These are phyloP conservation scores for Corvus cornix DNA, from an alignment of 2,113 vertebrate genomes.

Conservation along the genomic window DNA sequence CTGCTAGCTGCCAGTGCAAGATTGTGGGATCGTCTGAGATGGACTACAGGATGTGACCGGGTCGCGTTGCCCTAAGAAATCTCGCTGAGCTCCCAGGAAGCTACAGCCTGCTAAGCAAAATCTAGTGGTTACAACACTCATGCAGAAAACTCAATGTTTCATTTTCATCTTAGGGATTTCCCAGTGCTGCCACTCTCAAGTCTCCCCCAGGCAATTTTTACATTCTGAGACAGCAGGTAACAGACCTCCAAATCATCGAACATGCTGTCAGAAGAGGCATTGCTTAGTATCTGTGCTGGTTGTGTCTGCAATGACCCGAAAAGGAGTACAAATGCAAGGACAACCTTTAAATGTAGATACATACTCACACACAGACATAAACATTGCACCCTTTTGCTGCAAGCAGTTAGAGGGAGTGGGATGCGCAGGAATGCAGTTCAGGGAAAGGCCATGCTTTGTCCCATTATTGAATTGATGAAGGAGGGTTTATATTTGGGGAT, in stretches of 20 bases:
- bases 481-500: neutral
- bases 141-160: neutral
- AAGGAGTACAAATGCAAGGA: neutral
- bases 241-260: neutral
- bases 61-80: no score
- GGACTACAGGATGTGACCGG: no score
- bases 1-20: no score
- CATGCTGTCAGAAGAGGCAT: neutral
- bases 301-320: neutral
- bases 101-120: no score
- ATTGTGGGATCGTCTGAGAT: no score
- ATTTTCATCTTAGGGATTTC: neutral
- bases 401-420: neutral
- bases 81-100: no score
- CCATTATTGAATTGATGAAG: neutral
- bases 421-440: neutral
- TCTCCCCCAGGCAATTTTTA: neutral
- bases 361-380: accelerated
- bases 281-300: neutral
- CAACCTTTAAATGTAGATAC: neutral
- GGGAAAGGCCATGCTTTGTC: neutral
- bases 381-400: neutral
- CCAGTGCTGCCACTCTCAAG: neutral
- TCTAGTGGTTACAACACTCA: neutral
- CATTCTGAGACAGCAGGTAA: neutral